These are phyloP conservation scores for Trematocara unimaculatum DNA, from an alignment of 2,113 vertebrate genomes.

Conservation along the genomic window DNA sequence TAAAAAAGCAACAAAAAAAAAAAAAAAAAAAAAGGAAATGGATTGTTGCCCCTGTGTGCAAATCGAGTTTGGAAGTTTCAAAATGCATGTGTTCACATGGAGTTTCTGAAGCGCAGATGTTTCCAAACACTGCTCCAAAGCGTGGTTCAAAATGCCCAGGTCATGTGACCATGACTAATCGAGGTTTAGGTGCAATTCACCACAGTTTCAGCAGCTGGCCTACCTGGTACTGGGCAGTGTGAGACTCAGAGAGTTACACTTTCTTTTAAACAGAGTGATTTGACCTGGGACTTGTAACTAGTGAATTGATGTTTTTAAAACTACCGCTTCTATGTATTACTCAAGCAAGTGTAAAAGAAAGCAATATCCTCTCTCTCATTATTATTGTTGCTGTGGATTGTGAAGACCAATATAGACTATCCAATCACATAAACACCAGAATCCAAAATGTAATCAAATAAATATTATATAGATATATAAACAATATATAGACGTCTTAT, in stretches of 20 bases:
- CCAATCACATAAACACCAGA: accelerated
- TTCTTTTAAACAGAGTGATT: neutral
- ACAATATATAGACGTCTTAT: neutral
- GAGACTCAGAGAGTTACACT: neutral
- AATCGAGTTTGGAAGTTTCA: neutral
- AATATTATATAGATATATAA: neutral
- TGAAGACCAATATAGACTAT: neutral
- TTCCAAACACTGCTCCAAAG: neutral
- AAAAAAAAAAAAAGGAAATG: accelerated
- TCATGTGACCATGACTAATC: neutral
- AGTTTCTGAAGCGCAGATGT: neutral
- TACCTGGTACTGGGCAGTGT: neutral
- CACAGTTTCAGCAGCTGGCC: accelerated
- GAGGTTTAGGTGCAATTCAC: neutral
- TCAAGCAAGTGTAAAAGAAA: neutral
- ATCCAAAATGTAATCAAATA: neutral
- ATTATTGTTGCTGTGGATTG: neutral
- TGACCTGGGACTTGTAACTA: neutral
- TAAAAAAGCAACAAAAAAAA: too few species aligned
- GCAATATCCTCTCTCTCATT: neutral
- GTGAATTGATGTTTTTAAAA: neutral
- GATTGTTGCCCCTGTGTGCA: accelerated
- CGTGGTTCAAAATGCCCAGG: accelerated
- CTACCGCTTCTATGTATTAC: neutral
- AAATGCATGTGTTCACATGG: neutral